Evolutionary conservation across 2,888 invertebrate species (phyloP).

Genomic region (Odontocolon sp.): DNA sequence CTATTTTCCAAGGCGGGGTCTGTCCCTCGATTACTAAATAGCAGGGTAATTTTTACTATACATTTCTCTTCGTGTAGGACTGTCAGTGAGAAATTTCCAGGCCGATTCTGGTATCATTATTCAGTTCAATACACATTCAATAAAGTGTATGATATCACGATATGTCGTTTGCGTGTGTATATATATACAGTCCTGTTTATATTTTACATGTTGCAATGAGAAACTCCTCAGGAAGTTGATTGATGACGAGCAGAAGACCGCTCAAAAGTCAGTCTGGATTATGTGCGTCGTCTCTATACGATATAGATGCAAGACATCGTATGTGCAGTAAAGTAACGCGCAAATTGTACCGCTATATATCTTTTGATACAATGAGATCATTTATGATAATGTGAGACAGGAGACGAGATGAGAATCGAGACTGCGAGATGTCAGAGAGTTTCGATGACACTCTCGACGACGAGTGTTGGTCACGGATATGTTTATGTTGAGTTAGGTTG

Average conservation of each 20-base stretch:
- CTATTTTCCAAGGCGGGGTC: no score
- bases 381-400: slow-evolving; percentile 38
- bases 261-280: slow-evolving; percentile 27
- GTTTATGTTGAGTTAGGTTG: not conserved
- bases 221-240: slow-evolving; percentile 42
- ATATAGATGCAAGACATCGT: slow-evolving; percentile 7
- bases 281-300: not conserved
- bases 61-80: no score
- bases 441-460: slow-evolving; percentile 16
- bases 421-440: not conserved
- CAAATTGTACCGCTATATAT: slow-evolving; percentile 52
- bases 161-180: slow-evolving; percentile 13
- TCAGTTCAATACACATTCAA: slow-evolving; percentile 6
- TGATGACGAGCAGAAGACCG: slow-evolving; percentile 32
- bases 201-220: slow-evolving; percentile 20
- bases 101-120: not conserved
- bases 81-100: not conserved
- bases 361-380: slow-evolving; percentile 53
- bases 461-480: not conserved
- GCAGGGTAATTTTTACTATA: no score
- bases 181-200: slow-evolving; percentile 52
- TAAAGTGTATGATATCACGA: slow-evolving; percentile 13
- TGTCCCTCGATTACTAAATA: no score
- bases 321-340: not conserved
- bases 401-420: slow-evolving; percentile 39